Conservation (phyloP, 2,888 invertebrate genomes). For the Drosophila lacicola region DNA sequence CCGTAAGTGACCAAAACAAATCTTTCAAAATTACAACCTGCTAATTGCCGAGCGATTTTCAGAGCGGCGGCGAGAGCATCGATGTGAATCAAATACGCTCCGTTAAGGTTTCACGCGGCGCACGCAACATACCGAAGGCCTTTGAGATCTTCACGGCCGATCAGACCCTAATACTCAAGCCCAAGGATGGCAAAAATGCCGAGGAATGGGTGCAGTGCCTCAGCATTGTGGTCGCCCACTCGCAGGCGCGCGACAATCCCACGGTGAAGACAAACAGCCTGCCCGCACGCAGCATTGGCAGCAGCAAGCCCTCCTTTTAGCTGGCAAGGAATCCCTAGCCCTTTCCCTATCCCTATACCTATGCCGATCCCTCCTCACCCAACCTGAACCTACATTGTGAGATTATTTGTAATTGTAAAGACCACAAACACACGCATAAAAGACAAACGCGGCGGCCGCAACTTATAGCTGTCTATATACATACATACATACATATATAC, state of each 20-base stretch:
- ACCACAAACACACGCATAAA: constrained; percentile 47
- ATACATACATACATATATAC: constrained; percentile 16
- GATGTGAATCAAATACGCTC: constrained; percentile 97
- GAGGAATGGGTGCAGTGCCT: constrained; percentile 98
- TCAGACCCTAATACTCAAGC: constrained; percentile 96
- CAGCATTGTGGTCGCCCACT: constrained; percentile 95
- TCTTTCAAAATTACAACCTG: fast-evolving
- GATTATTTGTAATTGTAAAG: constrained; percentile 80
- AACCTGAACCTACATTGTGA: constrained; percentile 68
- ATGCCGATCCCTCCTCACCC: constrained; percentile 2
- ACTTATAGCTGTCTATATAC: constrained; percentile 49
- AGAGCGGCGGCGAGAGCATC: constrained; percentile 94
- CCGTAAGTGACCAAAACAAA: constrained; percentile 86
- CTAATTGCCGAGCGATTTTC: background rate
- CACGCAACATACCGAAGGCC: constrained; percentile 96
- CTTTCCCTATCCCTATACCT: background rate
- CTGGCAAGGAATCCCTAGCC: constrained; percentile 23
- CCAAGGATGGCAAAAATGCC: constrained; percentile 96
- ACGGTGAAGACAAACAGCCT: constrained; percentile 85
- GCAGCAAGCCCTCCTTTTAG: constrained; percentile 84
- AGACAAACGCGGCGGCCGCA: constrained; percentile 57
- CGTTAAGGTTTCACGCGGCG: constrained; percentile 96
- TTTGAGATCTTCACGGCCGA: constrained; percentile 98
- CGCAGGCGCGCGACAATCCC: constrained; percentile 85
- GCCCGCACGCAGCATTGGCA: constrained; percentile 85